A percentile compares a stretch with the other conserved stretches of the same genome.
Conservation (phyloP, 2,113 vertebrate genomes). For the Percina caprodes region DNA sequence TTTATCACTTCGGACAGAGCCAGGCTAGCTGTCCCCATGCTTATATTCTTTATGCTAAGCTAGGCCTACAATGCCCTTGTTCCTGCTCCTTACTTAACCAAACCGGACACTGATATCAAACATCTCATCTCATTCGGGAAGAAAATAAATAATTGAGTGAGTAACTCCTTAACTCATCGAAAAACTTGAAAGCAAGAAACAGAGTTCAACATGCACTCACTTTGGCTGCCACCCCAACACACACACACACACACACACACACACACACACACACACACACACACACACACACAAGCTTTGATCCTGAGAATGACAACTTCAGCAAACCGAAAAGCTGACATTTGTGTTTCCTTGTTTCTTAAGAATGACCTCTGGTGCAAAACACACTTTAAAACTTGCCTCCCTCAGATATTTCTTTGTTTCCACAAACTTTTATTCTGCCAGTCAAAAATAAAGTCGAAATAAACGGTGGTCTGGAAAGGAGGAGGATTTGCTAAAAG, state of each 20-base stretch:
- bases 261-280: neutral
- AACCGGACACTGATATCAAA: neutral
- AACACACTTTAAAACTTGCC: conserved; percentile 31
- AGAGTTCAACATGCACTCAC: neutral
- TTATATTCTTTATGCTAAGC: neutral
- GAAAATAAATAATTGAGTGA: neutral
- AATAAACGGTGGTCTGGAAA: conserved; percentile 59
- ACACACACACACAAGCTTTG: neutral
- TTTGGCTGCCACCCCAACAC: no score
- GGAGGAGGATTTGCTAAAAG: conserved; percentile 68
- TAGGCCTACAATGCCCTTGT: no score
- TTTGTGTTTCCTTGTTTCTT: conserved; percentile 18
- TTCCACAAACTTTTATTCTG: conserved; percentile 53
- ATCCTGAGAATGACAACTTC: conserved; percentile 37
- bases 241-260: conserved; percentile 3
- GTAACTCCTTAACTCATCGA: neutral
- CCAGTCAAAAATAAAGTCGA: conserved; percentile 55
- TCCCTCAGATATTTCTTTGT: conserved; percentile 50
- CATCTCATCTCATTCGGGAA: neutral
- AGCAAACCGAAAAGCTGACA: conserved; percentile 44
- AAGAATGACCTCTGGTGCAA: conserved; percentile 43
- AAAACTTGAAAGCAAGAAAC: conserved; percentile 4
- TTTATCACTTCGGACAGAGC: neutral
- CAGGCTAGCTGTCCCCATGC: neutral
- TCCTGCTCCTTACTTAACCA: neutral